Conservation (phyloP, 2,888 invertebrate species). For the Muschampia plurimacula region DNA sequence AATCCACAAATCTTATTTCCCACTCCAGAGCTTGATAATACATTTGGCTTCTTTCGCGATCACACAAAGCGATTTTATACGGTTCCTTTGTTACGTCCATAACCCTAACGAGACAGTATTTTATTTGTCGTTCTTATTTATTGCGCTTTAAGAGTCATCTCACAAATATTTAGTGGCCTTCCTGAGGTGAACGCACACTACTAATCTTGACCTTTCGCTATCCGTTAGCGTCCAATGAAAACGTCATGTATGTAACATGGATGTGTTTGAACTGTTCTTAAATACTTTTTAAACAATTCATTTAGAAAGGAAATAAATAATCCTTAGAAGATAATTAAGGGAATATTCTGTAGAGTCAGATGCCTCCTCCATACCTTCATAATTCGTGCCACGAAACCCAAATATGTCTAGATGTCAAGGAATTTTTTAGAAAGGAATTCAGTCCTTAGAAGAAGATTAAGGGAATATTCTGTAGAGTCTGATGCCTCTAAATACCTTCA, state of each 20-base stretch:
- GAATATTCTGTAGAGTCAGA: too few relatives aligned
- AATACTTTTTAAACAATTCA: too few relatives aligned
- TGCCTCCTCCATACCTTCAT: too few relatives aligned
- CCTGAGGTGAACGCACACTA: constrained; percentile 41
- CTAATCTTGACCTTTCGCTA: constrained; percentile 43
- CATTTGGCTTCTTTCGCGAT: constrained; percentile 11
- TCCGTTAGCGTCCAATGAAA: constrained; percentile 13
- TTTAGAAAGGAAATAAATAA: too few relatives aligned
- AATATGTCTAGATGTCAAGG: too few relatives aligned
- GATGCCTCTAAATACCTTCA: too few relatives aligned
- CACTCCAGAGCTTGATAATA: background rate
- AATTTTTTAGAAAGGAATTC: too few relatives aligned
- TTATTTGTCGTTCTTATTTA: constrained; percentile 36
- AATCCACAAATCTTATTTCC: background rate
- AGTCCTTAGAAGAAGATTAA: too few relatives aligned
- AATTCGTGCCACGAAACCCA: too few relatives aligned
- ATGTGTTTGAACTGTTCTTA: constrained; percentile 11
- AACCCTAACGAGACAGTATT: constrained; percentile 32
- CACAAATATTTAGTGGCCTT: constrained; percentile 40
- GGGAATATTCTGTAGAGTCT: too few relatives aligned
- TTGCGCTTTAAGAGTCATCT: constrained; percentile 37
- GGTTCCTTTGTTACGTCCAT: constrained; percentile 22
- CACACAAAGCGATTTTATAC: constrained; percentile 19
- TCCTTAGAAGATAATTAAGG: too few relatives aligned
- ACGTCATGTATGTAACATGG: background rate